Evolutionary conservation across 2,113 vertebrate species (phyloP).

Genomic region (Gallinago undulata): DNA sequence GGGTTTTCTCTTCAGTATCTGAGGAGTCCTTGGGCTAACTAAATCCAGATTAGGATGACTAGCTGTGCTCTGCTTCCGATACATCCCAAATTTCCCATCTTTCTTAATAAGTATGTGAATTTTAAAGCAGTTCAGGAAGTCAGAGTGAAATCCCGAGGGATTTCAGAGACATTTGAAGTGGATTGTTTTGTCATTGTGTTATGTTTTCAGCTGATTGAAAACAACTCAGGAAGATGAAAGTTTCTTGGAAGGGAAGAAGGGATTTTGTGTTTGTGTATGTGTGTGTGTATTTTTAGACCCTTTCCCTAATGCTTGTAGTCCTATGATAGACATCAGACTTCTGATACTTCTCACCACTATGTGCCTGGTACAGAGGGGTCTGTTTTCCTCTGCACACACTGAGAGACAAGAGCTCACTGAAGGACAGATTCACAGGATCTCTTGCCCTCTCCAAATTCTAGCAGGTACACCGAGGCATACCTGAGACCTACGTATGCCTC

Average conservation of each 20-base stretch:
- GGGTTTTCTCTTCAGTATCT: background rate
- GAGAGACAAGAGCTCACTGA: background rate
- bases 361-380: background rate
- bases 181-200: background rate
- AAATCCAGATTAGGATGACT: background rate
- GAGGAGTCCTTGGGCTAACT: background rate
- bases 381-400: background rate
- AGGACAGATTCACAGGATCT: background rate
- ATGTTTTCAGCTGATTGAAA: background rate
- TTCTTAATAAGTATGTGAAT: background rate
- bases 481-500: background rate
- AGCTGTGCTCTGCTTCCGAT: background rate
- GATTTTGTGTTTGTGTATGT: background rate
- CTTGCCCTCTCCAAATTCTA: background rate
- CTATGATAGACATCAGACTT: background rate
- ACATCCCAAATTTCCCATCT: background rate
- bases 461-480: background rate
- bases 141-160: background rate
- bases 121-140: background rate
- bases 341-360: background rate
- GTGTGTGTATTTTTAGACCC: background rate
- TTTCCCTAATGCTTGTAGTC: background rate
- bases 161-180: background rate
- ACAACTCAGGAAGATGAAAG: background rate
- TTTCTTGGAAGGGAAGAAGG: background rate